Base-by-base conservation (phyloP, 1,140 invertebrate genomes). In the Nasonia longicornis region DNA sequence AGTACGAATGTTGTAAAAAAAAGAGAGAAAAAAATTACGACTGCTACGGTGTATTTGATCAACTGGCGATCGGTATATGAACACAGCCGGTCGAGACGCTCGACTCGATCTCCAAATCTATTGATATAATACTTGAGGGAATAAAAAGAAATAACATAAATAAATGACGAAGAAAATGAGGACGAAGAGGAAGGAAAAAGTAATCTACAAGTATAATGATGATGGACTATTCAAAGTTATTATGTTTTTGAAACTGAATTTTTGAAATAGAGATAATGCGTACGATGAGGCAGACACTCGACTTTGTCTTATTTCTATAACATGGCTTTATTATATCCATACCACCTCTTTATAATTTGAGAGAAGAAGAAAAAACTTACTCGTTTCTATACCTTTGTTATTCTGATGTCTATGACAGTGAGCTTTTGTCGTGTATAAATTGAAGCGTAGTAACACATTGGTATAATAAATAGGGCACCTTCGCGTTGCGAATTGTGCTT, bases 181-280 rank as follows among this genome's bases (percentile, higher is more conserved):
- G 87, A 89, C 79, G 88, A 89, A 84, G 86, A 86, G 82, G 84
- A 87, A 84, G 82, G 85, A 77, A 76, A 83, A 81, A 75, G 86
- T 87, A 88, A 87, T 85, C 86, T 88, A 88, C 86, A 88, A 87
- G 85, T 89, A 89, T 58, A 89, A 89, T 87, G 38, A 89, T 87
- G 38, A 89, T 87, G 86, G 87, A 89, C 88, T 89, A 88, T 89
- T 89, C 85, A 87, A 88, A 90, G 87, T 90, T 90, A 87, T 90
- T 90, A 52, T 52, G 16, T 52, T 16, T 91, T 90, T 89, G 89
- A 88, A 90, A 89, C 87, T 89, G 87, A 90, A 90, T 89, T 90
- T 90, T 90, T 88, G 88, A 90, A 90, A 91, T 90, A 90, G 88
- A 90, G 88, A 42, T 42, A 69, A 73, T 88, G 88, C 89, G 89